Percentiles rank a stretch among this genome's conserved stretches.
phyloP scores from a whole-genome alignment of 2,113 vertebrate genomes.

The Ranitomeya imitator region DNA sequence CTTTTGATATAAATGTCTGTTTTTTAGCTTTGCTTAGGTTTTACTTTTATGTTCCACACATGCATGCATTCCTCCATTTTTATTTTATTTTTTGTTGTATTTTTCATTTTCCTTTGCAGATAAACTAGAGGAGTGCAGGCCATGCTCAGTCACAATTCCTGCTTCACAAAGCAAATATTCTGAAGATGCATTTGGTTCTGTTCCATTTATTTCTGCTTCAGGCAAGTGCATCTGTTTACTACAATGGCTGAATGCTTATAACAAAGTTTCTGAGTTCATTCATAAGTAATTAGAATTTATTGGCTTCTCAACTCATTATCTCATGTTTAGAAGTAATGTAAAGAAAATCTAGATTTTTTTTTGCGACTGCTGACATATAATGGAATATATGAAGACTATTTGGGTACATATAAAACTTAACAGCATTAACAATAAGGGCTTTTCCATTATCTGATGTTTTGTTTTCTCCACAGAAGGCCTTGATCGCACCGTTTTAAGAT shows the following conservation, averaged over 20 bases:
- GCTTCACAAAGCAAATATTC: conserved; percentile 74
- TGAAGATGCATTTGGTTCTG: conserved; percentile 93
- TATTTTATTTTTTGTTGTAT: conserved; percentile 70
- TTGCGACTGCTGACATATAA: background rate
- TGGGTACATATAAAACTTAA: background rate
- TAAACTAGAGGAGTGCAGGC: conserved; percentile 79
- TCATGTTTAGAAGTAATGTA: background rate
- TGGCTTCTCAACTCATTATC: background rate
- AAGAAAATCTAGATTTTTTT: background rate
- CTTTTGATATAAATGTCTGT: background rate
- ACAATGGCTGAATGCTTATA: conserved; percentile 4
- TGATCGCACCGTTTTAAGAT: too few species aligned
- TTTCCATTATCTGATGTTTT: too few species aligned
- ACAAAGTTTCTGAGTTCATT: background rate
- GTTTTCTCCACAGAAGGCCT: too few species aligned
- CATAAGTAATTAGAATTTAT: background rate
- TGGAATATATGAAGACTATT: background rate
- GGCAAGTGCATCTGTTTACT: conserved; percentile 84
- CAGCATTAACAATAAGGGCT: too few species aligned
- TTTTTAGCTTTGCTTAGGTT: background rate
- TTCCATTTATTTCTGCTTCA: conserved; percentile 92
- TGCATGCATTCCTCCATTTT: conserved; percentile 45
- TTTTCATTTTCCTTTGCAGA: conserved; percentile 80
- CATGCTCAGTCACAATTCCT: conserved; percentile 76
- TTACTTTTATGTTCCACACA: background rate